Base-by-base conservation (phyloP, 2,797 vertebrate species). In the Poeciliopsis gracilis region DNA sequence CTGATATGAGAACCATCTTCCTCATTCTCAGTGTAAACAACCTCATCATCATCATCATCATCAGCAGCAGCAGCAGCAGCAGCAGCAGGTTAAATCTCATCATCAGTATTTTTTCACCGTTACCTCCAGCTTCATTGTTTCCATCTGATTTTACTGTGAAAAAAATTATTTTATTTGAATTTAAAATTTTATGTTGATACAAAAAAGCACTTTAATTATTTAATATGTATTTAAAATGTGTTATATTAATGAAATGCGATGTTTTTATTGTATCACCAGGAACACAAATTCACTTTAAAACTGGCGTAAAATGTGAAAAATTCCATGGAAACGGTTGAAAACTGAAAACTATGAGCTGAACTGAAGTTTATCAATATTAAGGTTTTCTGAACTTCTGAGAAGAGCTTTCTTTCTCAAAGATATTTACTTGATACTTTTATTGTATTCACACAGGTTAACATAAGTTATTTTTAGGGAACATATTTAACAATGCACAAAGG, bases 401-500 rank as follows among this genome's bases (percentile, higher is more conserved):
- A 53, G 0, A 1, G 12, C 5, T 47, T 55, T 73, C 4, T n/a
- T 41, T n/a, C 33, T 25, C 4, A 67, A 67, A 67, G 25, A 53
- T 38, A 53, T 15, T 36, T 72, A 47, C 4, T 18, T 46, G 4
- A 23, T 74, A 16, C 11, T 59, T 43, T 47, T 41, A 69, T 36
- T 49, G 10, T 78, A 51, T 47, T 0, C 30, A 67, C 69, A 20
- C 70, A 38, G 20, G 20, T 69, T 75, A 79, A 80, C 61, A 28
- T 87, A 91, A 87, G 10, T 89, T 91, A 88, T 88, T 90, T 73
- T 75, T 72, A 61, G 12, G 11, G 11, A 53, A 15, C 25, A 53
- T 87, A 90, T 89, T 89, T 91, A 89, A 90, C 16, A 59, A 46
- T 78, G 75, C 12, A 47, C 43, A 76, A 67, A 80, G 51, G 23